Conservation (phyloP, 1,140 invertebrate genomes). For the Drosophila subpulchrella region DNA sequence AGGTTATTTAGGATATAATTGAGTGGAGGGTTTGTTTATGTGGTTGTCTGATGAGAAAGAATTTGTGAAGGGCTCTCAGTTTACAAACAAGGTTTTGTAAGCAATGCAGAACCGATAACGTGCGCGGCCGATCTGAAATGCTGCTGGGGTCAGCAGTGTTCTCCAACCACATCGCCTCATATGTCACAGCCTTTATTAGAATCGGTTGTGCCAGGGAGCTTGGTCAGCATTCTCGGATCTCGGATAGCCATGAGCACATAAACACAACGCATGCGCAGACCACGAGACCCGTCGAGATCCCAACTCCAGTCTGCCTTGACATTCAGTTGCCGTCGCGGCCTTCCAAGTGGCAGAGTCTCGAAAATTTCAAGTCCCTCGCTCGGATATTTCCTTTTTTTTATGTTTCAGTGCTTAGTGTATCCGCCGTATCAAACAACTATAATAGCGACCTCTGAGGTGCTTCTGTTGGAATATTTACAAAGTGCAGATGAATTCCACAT, state of each 20-base stretch:
- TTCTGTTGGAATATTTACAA: not conserved
- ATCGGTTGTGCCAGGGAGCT: slow-evolving; percentile 22
- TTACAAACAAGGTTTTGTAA: slow-evolving; percentile 32
- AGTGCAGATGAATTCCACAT: not conserved
- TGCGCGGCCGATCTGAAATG: slow-evolving; percentile 13
- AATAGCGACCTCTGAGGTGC: not conserved
- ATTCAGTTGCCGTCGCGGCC: slow-evolving; percentile 25
- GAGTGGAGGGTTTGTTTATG: not conserved
- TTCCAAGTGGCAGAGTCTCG: not conserved
- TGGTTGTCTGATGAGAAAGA: not conserved
- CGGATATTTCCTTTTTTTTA: not conserved
- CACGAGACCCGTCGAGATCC: slow-evolving; percentile 1
- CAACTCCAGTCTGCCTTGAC: not conserved
- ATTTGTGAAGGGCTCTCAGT: slow-evolving; percentile 16
- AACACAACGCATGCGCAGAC: slow-evolving; percentile 24
- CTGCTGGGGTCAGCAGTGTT: slow-evolving; percentile 24
- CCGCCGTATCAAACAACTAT: too few relatives aligned
- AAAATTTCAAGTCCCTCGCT: not conserved
- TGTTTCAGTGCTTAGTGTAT: not conserved
- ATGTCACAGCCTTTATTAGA: slow-evolving; percentile 16
- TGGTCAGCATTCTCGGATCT: slow-evolving; percentile 40
- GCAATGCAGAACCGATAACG: slow-evolving; percentile 10
- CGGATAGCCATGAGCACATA: slow-evolving; percentile 13
- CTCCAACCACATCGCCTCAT: slow-evolving; percentile 1
- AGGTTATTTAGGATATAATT: not conserved